These are phyloP conservation scores for Lasioglossum marginatum DNA, from an alignment of 2,888 invertebrate species.

Conservation along the genomic window DNA sequence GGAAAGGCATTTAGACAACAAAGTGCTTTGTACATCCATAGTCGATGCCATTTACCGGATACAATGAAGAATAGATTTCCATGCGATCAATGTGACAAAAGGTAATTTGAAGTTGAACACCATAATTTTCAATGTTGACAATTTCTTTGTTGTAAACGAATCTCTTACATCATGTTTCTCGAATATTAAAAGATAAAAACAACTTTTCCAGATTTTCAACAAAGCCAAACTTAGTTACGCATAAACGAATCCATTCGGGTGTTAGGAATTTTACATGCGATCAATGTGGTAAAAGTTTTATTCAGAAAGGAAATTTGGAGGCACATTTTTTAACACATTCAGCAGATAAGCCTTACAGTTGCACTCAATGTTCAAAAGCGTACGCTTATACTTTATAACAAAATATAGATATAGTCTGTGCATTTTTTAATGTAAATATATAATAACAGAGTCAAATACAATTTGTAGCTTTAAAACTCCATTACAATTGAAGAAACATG, in stretches of 20 bases:
- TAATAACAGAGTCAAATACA: conserved; percentile 15
- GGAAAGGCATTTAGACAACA: conserved; percentile 87
- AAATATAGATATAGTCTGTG: neutral
- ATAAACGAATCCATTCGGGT: conserved; percentile 86
- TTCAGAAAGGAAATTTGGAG: conserved; percentile 87
- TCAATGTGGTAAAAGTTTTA: conserved; percentile 87
- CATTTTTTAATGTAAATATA: conserved; percentile 15
- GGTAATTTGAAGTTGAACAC: conserved; percentile 67
- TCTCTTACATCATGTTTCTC: neutral
- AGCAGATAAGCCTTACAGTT: conserved; percentile 85
- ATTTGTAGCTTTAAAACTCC: conserved; percentile 86
- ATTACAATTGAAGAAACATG: conserved; percentile 86
- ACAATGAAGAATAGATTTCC: conserved; percentile 86
- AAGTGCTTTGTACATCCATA: conserved; percentile 86
- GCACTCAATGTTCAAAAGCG: conserved; percentile 85
- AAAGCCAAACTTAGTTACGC: conserved; percentile 86
- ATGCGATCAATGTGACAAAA: conserved; percentile 87
- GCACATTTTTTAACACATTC: conserved; percentile 87
- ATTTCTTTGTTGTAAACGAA: neutral
- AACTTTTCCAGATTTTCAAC: conserved; percentile 85
- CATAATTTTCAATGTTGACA: neutral
- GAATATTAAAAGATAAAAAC: neutral
- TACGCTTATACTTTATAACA: conserved; percentile 67
- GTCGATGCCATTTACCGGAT: conserved; percentile 86
- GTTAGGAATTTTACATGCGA: conserved; percentile 86